Percentiles rank a stretch among this genome's conserved stretches.
Conservation (phyloP, 2,113 vertebrate species). For the Megaceryle maxima region DNA sequence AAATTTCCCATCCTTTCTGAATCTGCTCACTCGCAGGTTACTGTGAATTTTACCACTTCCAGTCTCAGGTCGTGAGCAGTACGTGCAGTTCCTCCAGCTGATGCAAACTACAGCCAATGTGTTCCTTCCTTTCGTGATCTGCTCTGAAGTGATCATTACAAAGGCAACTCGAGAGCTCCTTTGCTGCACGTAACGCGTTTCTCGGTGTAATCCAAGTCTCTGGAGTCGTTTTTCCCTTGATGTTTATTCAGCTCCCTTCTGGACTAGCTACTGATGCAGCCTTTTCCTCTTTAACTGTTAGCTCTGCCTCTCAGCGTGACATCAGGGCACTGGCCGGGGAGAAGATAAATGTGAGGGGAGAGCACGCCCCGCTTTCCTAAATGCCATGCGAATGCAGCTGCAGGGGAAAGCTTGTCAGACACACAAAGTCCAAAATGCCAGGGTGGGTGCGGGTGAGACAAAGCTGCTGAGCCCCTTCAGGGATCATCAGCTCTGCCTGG, state of each 20-base stretch:
- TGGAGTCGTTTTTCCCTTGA: neutral
- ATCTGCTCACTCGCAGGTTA: neutral
- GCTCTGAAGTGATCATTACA: neutral
- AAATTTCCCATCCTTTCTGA: neutral
- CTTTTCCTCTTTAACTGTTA: neutral
- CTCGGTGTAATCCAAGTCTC: neutral
- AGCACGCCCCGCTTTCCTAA: rapidly evolving
- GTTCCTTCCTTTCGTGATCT: neutral
- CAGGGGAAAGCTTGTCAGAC: neutral
- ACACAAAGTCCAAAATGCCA: neutral
- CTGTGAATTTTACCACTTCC: neutral
- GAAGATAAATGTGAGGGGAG: neutral
- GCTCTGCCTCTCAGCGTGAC: neutral
- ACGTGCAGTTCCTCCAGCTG: neutral
- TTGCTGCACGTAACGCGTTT: neutral
- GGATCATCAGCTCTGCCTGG: neutral
- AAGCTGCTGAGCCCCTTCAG: neutral
- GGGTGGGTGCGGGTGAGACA: neutral
- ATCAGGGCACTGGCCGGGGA: neutral
- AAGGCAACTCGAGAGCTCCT: neutral
- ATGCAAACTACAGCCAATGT: neutral
- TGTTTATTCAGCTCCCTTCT: neutral
- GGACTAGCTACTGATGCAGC: neutral
- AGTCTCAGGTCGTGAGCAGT: neutral
- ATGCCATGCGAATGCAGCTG: neutral